Conservation (phyloP, 1,140 invertebrate genomes). For the Pararge aegeria region DNA sequence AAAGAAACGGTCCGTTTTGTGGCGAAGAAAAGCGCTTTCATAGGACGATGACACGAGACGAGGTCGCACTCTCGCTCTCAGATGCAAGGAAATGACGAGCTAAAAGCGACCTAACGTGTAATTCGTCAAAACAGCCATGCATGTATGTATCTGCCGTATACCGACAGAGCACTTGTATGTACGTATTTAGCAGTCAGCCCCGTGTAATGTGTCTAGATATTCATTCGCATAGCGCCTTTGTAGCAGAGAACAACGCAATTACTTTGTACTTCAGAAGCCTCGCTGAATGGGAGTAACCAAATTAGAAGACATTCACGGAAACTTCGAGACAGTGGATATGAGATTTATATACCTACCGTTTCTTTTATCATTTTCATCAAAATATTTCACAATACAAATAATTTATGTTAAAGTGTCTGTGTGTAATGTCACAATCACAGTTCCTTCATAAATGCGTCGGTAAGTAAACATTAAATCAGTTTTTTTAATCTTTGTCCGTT, state of each 20-base stretch:
- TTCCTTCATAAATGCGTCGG: too few species aligned
- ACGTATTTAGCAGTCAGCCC: constrained; percentile 26
- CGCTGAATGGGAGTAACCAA: constrained; percentile 33
- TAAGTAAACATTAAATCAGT: too few species aligned
- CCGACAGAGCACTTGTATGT: constrained; percentile 33
- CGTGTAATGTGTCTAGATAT: constrained; percentile 47
- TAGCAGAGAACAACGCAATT: constrained; percentile 55
- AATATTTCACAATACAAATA: too few species aligned
- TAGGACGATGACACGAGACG: constrained; percentile 77
- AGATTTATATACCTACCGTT: constrained; percentile 6
- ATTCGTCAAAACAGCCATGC: constrained; percentile 64
- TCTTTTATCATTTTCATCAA: too few species aligned
- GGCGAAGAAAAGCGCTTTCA: constrained; percentile 77
- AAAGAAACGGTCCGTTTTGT: constrained; percentile 78
- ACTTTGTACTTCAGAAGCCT: constrained; percentile 51
- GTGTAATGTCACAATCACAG: too few species aligned
- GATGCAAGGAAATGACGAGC: constrained; percentile 67
- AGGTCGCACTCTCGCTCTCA: constrained; percentile 70
- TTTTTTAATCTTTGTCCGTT: too few species aligned
- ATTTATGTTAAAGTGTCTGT: too few species aligned
- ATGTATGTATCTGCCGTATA: constrained; percentile 32
- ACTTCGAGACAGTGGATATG: constrained; percentile 12
- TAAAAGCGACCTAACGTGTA: constrained; percentile 71
- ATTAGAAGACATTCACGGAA: constrained; percentile 34
- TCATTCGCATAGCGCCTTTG: constrained; percentile 54